Base-by-base conservation (phyloP, 53 echinoderm and acorn worm genomes). In the Actinopyga echinites region DNA sequence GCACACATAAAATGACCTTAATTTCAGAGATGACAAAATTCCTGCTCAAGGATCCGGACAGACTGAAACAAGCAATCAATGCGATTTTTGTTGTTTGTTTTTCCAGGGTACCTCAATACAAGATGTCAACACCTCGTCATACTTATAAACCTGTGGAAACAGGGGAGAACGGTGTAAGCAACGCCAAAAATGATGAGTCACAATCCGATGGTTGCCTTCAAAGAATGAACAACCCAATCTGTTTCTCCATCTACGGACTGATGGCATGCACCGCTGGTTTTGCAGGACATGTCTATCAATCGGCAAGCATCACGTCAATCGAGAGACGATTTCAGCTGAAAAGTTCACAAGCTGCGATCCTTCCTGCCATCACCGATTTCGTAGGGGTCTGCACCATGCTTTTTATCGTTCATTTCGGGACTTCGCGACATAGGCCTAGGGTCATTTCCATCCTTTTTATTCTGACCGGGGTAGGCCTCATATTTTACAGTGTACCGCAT, bases 301-400 rank as follows among this genome's bases (percentile, higher is more conserved):
- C 89, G 30, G 93, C 94, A 9, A 80, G 74, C 4, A 43, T 96
- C 15, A 91, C 83, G 62, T 93, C 96, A 3, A 85, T 96, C 22
- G 96, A 96, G 45, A 91, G 69, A 44, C 88, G 93, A 4, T 96
- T 93, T 73, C 96, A 96, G 74, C 88, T 96, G 32, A 89, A 86
- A 79, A 93, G 93, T 42, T 88, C 93, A 13, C 82, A 93, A 54
- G 80, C 90, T 21, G 96, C 92, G 5, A 66, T 90, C 4, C 83
- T 96, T 37, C 63, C 89, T 34, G 84, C 88, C 64, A 83, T 93
- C 30, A 92, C 85, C 63, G 92, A 94, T 74, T 75, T 80, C 26
- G 69, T 87, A 10, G 90, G 91, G 22, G 83, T 96, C 33, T 30
- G 86, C 17, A 57, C 90, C 64, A 85, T 96, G 21, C 85, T 93